Conservation (phyloP, 2,797 vertebrate species). For the Acestrorhynchus altus region DNA sequence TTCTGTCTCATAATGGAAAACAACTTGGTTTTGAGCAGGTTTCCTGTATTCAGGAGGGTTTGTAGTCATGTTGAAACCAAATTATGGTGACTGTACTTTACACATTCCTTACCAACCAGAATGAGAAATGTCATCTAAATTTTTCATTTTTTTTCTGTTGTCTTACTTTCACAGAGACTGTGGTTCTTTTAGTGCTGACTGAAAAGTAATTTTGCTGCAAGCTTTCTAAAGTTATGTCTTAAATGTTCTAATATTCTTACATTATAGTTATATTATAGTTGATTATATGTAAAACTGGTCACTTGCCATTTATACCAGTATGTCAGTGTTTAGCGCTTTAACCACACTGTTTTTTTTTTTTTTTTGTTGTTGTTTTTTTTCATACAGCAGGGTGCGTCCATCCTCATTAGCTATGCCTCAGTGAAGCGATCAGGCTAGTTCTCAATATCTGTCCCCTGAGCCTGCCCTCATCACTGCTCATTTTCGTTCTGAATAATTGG, state of each 20-base stretch:
- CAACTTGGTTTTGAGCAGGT: conserved; percentile 4
- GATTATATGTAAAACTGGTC: too few relatives aligned
- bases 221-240: too few relatives aligned
- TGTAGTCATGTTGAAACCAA: conserved; percentile 22
- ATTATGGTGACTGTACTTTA: not conserved
- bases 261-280: too few relatives aligned
- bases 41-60: not conserved
- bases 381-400: not conserved
- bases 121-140: not conserved
- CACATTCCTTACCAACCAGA: not conserved
- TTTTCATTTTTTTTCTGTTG: not conserved
- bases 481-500: conserved; percentile 19
- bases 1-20: not conserved
- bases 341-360: not conserved
- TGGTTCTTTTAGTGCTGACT: too few relatives aligned
- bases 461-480: not conserved
- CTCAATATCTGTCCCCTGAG: not conserved
- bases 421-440: not conserved
- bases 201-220: too few relatives aligned
- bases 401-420: not conserved
- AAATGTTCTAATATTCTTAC: too few relatives aligned
- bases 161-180: not conserved
- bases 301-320: too few relatives aligned
- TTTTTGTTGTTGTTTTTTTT: too few relatives aligned
- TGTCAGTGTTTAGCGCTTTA: not conserved